Evolutionary conservation across 2,888 invertebrate genomes (phyloP), one percentile per base, ranked within the genome.

Genomic region (Monoplex corrugatus): DNA sequence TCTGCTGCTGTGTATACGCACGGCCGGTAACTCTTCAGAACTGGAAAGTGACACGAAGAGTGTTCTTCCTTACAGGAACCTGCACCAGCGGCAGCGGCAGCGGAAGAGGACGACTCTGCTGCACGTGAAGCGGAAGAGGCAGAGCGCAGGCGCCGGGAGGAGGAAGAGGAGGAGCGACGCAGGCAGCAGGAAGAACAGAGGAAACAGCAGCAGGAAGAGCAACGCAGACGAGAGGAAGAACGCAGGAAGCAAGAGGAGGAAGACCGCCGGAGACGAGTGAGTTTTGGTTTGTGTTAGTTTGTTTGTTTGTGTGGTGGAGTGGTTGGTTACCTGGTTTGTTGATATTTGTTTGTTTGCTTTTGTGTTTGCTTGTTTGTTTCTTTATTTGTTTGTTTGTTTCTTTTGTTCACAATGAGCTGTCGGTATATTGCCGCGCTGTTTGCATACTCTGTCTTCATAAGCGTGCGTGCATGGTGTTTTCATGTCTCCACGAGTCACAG

Each of bases 91-190:
- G 72, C 80, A n/a, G 86, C 82, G n/a, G 84, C 84, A 16, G 87
- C 50, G 32, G 88, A 78, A 87, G 92, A 98, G 98, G 97, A 99
- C 98, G 97, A 98, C 98, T 97, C 98, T 98, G 93, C 92, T 45
- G 89, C 87, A 5, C 98, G 98, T 97, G 99, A 99, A 97, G 98
- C 98, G 97, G 99, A 99, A 97, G 98, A 99, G 97, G 99, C 99
- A 96, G 99, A 99, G 97, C 99, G 99, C 97, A 98, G 99, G 97
- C 98, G 98, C 97, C 98, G 99, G 96, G 98, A 99, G 97, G 99
- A 99, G 97, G 99, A 99, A 96, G 93, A 92, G 84, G 99, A 99
- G 97, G 98, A 92, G 85, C 89, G 92, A 28, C 84, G 91, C 86
- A 91, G 92, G 80, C 91, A 92, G 85, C 82, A 89, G 87, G 90